Conservation (phyloP, 92 coral and sea anemone species). For the Paragorgia papillata region DNA sequence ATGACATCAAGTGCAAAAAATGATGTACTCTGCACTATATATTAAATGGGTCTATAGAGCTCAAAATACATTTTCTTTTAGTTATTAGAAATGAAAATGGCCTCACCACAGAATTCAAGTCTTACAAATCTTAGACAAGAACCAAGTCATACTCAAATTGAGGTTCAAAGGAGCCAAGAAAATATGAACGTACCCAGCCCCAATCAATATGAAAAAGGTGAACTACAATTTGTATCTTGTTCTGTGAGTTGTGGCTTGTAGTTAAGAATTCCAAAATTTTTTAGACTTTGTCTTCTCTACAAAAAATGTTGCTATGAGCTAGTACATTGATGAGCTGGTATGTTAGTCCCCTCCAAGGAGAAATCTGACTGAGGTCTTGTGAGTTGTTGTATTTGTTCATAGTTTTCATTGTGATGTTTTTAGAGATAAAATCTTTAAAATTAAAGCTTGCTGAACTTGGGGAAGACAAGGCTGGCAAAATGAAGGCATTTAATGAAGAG, state of each 20-base stretch:
- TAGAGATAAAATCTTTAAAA: slow-evolving; percentile 69
- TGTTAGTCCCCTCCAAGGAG: too few species aligned
- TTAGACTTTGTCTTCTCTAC: too few species aligned
- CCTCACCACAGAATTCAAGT: slow-evolving; percentile 24
- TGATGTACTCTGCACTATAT: too few species aligned
- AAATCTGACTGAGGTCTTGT: too few species aligned
- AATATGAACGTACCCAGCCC: background rate
- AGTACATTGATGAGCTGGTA: too few species aligned
- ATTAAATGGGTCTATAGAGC: too few species aligned
- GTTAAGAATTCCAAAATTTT: too few species aligned
- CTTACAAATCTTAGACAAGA: background rate
- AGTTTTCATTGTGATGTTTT: background rate
- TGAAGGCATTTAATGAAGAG: slow-evolving; percentile 81
- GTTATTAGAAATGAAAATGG: background rate
- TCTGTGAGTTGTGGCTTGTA: too few species aligned
- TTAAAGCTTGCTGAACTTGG: slow-evolving; percentile 69
- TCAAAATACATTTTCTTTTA: too few species aligned
- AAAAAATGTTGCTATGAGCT: too few species aligned
- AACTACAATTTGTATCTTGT: background rate
- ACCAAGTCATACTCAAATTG: background rate
- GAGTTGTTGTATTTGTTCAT: too few species aligned
- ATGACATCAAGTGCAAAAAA: too few species aligned
- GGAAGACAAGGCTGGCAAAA: slow-evolving; percentile 75
- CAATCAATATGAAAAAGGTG: slow-evolving; percentile 26
- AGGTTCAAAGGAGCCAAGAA: slow-evolving; percentile 2